A percentile compares a stretch with the other conserved stretches of the same genome.
Evolutionary conservation across 2,888 invertebrate genomes (phyloP).

Genomic region (Drosophila melanosoma): DNA sequence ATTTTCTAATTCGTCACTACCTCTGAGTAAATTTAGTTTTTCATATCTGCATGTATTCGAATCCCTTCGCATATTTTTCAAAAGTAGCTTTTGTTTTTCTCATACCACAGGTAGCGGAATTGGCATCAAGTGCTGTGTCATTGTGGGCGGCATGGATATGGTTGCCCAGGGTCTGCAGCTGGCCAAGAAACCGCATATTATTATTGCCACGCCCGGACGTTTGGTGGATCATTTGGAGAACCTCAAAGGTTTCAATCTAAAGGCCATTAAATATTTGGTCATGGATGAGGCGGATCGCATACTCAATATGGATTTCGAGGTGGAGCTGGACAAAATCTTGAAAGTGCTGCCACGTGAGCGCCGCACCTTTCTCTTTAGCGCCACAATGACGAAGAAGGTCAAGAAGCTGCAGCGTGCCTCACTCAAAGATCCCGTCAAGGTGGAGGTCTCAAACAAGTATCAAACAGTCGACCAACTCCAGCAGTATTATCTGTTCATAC

Average conservation of each 20-base stretch:
- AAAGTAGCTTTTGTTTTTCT: neutral
- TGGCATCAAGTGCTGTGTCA: slow-evolving; percentile 97
- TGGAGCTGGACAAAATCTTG: slow-evolving; percentile 98
- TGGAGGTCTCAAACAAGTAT: slow-evolving; percentile 98
- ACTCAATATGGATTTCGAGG: slow-evolving; percentile 99
- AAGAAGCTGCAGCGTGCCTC: slow-evolving; percentile 98
- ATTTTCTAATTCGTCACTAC: slow-evolving; percentile 83
- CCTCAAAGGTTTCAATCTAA: slow-evolving; percentile 98
- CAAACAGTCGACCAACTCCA: slow-evolving; percentile 98
- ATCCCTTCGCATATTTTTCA: neutral
- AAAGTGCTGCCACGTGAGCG: slow-evolving; percentile 95
- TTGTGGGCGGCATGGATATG: slow-evolving; percentile 99
- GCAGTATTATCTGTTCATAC: slow-evolving; percentile 97
- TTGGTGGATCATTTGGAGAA: slow-evolving; percentile 98
- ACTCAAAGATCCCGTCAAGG: slow-evolving; percentile 96
- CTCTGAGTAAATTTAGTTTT: slow-evolving; percentile 72
- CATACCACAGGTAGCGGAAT: slow-evolving; percentile 90
- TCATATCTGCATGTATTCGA: neutral
- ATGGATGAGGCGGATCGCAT: slow-evolving; percentile 99
- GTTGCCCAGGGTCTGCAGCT: slow-evolving; percentile 95
- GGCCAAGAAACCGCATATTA: slow-evolving; percentile 98
- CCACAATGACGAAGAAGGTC: slow-evolving; percentile 99
- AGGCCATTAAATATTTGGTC: slow-evolving; percentile 95
- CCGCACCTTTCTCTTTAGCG: slow-evolving; percentile 97
- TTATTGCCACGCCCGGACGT: slow-evolving; percentile 98